Evolutionary conservation across 1,140 invertebrate genomes (phyloP).

Genomic region (Pogonomyrmex californicus): DNA sequence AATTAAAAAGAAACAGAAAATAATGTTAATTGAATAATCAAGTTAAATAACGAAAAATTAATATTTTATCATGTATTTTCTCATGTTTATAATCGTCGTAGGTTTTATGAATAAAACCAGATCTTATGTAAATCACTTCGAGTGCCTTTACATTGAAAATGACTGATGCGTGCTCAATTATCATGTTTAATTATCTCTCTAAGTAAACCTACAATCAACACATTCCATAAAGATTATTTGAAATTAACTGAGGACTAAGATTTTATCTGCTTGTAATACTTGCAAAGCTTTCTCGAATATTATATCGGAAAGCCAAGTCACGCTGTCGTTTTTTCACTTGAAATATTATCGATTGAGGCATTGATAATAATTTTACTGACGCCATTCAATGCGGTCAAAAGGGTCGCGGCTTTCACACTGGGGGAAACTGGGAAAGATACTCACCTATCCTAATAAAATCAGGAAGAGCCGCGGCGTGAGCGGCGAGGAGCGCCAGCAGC

Average conservation of each 20-base stretch:
- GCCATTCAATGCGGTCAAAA: slow-evolving; percentile 53
- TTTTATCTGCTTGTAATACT: slow-evolving; percentile 53
- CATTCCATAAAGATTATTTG: not conserved
- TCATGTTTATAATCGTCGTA: not conserved
- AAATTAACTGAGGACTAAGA: slow-evolving; percentile 38
- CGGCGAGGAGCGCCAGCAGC: slow-evolving; percentile 80
- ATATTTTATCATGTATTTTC: not conserved
- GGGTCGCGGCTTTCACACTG: slow-evolving; percentile 59
- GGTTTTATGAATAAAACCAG: not conserved
- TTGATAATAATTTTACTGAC: slow-evolving; percentile 63
- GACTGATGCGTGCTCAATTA: not conserved
- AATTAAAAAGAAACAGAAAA: not conserved
- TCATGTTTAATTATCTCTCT: not conserved
- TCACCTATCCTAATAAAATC: slow-evolving; percentile 85
- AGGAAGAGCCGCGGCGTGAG: slow-evolving; percentile 81
- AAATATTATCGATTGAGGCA: slow-evolving; percentile 44
- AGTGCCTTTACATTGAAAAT: not conserved
- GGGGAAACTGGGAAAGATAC: slow-evolving; percentile 73
- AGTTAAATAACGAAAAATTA: not conserved
- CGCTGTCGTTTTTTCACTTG: not conserved
- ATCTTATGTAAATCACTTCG: not conserved
- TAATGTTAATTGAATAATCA: not conserved
- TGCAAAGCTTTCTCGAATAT: not conserved
- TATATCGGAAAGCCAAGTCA: not conserved
- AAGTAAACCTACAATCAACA: not conserved